These are phyloP conservation scores for Onychomys torridus DNA, from an alignment of 2,797 vertebrate genomes.

Conservation along the genomic window DNA sequence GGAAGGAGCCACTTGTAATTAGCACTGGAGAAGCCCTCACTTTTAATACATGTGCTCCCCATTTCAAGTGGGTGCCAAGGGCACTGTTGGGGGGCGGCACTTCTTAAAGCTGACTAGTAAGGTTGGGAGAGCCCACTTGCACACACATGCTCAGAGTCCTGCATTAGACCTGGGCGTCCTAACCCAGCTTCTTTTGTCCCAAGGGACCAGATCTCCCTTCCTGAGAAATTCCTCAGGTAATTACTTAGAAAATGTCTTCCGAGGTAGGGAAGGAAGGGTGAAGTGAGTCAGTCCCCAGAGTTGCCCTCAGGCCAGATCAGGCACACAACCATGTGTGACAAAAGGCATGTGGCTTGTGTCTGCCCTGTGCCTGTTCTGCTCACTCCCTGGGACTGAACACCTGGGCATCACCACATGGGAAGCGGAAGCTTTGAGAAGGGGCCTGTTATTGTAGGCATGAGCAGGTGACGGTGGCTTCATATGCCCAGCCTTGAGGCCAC, in stretches of 20 bases:
- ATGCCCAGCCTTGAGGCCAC: not conserved
- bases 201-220: not conserved
- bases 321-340: not conserved
- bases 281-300: not conserved
- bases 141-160: fast-evolving
- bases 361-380: too few species aligned
- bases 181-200: too few species aligned
- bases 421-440: not conserved
- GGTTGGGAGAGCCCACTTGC: fast-evolving
- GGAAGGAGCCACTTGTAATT: constrained; percentile 72
- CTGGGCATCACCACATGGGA: too few species aligned
- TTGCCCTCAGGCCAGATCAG: not conserved
- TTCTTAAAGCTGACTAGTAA: not conserved
- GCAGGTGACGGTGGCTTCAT: not conserved
- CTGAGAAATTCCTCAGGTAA: not conserved
- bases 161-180: fast-evolving
- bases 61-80: not conserved
- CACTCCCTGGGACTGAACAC: not conserved
- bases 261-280: not conserved
- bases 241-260: not conserved
- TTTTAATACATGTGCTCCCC: not conserved
- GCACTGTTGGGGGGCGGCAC: fast-evolving
- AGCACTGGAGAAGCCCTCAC: not conserved
- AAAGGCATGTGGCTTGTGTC: too few species aligned
- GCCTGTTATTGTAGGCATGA: not conserved